phyloP scores from a whole-genome alignment of 2,888 invertebrate genomes.

The Escarpia spicata region DNA sequence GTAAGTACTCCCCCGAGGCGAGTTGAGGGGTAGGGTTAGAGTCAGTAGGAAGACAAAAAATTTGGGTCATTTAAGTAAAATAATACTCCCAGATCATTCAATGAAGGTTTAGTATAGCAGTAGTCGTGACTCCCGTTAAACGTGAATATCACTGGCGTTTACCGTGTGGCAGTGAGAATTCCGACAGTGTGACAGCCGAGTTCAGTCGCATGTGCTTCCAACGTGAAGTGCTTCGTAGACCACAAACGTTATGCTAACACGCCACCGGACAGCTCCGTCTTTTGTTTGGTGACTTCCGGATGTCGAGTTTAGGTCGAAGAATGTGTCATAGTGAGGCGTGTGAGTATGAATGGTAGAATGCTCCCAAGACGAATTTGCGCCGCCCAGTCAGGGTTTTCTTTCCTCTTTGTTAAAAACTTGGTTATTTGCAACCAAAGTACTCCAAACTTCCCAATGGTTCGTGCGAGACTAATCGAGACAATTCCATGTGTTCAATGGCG shows the following conservation, averaged over 20 bases:
- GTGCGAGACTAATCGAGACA: neutral
- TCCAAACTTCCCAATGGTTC: neutral
- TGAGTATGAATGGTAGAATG: neutral
- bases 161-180: neutral
- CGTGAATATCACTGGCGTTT: too few relatives aligned
- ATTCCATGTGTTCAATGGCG: neutral
- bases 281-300: neutral
- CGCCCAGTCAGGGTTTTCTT: neutral
- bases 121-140: too few relatives aligned
- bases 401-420: neutral
- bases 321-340: neutral
- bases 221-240: neutral
- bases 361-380: neutral
- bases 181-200: neutral
- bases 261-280: neutral
- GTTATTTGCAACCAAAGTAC: neutral
- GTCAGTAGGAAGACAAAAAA: too few relatives aligned
- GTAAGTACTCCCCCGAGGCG: too few relatives aligned
- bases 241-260: neutral
- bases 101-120: neutral
- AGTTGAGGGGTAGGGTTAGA: too few relatives aligned
- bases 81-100: neutral
- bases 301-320: neutral
- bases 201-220: neutral
- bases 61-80: too few relatives aligned